phyloP scores from a whole-genome alignment of 2,113 vertebrate species.

The Petrocephalus microphthalmus region DNA sequence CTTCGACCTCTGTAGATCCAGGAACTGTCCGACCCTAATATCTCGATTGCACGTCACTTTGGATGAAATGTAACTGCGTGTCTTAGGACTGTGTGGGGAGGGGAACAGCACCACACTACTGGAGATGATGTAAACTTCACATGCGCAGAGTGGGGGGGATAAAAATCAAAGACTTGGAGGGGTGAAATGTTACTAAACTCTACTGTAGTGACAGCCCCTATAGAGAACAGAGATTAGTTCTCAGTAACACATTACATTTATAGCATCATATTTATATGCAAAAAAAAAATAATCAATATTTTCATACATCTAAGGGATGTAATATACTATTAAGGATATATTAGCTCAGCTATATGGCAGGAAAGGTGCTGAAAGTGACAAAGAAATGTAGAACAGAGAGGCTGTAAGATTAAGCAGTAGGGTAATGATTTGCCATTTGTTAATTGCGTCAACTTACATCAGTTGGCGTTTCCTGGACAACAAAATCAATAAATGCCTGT shows the following conservation, averaged over 20 bases:
- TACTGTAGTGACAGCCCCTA: no score
- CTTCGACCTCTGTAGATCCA: not conserved
- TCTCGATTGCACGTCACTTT: not conserved
- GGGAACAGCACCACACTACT: not conserved
- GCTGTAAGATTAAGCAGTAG: not conserved
- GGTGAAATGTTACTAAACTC: not conserved
- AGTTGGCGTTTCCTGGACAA: not conserved
- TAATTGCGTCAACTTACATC: not conserved
- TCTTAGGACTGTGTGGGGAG: not conserved
- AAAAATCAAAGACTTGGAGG: not conserved
- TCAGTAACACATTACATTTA: not conserved
- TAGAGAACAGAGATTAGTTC: not conserved
- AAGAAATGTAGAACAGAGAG: not conserved
- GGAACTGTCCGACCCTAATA: not conserved
- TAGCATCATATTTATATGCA: not conserved
- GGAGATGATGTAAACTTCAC: not conserved
- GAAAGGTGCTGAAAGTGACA: not conserved
- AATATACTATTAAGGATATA: slow-evolving; percentile 3
- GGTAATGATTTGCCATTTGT: not conserved
- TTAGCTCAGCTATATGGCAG: not conserved
- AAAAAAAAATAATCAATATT: not conserved
- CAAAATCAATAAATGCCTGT: slow-evolving; percentile 1
- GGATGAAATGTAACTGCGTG: not conserved
- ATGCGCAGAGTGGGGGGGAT: not conserved
- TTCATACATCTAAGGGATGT: not conserved